These are phyloP conservation scores for Galleria mellonella DNA, from an alignment of 1,140 invertebrate genomes.

Conservation along the genomic window DNA sequence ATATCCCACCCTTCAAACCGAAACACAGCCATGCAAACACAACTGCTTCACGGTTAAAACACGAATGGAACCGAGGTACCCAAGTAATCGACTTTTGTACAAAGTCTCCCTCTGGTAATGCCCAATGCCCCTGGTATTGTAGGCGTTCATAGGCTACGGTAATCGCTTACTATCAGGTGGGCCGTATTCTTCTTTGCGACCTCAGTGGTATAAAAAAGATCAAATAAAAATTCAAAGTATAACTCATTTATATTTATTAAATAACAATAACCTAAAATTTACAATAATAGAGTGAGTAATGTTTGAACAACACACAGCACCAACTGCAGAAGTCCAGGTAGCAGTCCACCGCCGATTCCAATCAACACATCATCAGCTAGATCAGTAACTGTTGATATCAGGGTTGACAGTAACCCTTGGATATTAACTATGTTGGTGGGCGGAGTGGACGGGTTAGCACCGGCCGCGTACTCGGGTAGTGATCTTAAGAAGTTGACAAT, in stretches of 20 bases:
- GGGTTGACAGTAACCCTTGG: slow-evolving; percentile 40
- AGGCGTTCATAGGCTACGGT: no score
- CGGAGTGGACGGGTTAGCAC: slow-evolving; percentile 48
- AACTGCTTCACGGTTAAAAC: no score
- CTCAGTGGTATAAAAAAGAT: no score
- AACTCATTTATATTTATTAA: neutral
- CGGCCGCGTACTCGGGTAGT: slow-evolving; percentile 52
- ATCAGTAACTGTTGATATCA: slow-evolving; percentile 41
- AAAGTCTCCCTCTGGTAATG: no score
- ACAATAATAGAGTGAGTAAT: slow-evolving; percentile 42
- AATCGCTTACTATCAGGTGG: no score
- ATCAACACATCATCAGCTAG: slow-evolving; percentile 46
- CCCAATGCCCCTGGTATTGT: no score
- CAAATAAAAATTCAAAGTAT: no score
- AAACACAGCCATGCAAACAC: no score
- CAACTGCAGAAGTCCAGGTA: slow-evolving; percentile 50
- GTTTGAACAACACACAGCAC: slow-evolving; percentile 45
- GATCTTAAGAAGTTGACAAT: slow-evolving; percentile 60
- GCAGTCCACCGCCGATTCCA: slow-evolving; percentile 46
- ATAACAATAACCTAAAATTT: slow-evolving; percentile 8
- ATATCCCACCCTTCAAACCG: no score
- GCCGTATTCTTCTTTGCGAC: no score
- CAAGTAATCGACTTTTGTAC: no score
- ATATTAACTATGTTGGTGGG: slow-evolving; percentile 30
- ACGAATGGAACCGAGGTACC: no score